phyloP scores from a whole-genome alignment of 2,113 vertebrate species.

The Pachypanchax playfairii region DNA sequence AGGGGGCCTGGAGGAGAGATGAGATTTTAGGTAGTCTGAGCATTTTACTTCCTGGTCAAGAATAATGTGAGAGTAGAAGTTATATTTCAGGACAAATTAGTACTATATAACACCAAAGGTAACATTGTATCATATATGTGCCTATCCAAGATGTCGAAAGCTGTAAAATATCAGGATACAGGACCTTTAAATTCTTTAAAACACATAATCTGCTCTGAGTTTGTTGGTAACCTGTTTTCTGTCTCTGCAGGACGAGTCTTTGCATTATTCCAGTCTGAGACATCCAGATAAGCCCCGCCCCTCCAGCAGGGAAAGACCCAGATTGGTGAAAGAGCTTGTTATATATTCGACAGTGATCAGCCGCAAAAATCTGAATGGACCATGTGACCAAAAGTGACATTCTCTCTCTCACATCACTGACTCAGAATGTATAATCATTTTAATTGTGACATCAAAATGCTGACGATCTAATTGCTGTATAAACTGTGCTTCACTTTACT shows the following conservation, averaged over 20 bases:
- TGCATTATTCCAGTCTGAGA: constrained; percentile 68
- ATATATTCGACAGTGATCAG: constrained; percentile 41
- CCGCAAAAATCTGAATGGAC: background rate
- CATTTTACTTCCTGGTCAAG: too few relatives aligned
- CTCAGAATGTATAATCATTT: background rate
- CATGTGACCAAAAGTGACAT: background rate
- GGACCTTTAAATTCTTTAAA: too few relatives aligned
- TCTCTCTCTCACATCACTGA: background rate
- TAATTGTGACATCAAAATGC: background rate
- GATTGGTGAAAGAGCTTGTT: constrained; percentile 33
- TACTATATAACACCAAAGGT: too few relatives aligned
- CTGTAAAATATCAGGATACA: too few relatives aligned
- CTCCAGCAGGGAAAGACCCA: background rate
- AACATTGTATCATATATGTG: too few relatives aligned
- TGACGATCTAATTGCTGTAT: background rate
- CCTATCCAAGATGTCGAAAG: too few relatives aligned
- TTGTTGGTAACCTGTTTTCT: background rate
- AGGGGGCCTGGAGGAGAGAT: too few relatives aligned
- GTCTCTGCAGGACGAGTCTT: constrained; percentile 36
- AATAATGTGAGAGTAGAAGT: too few relatives aligned
- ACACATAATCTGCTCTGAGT: background rate
- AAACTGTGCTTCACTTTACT: background rate
- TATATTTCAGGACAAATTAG: too few relatives aligned
- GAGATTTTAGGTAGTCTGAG: too few relatives aligned
- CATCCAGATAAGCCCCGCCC: constrained; percentile 30